These are phyloP conservation scores for Actinernus sp. DNA, from an alignment of 92 coral and sea anemone species.

Conservation along the genomic window DNA sequence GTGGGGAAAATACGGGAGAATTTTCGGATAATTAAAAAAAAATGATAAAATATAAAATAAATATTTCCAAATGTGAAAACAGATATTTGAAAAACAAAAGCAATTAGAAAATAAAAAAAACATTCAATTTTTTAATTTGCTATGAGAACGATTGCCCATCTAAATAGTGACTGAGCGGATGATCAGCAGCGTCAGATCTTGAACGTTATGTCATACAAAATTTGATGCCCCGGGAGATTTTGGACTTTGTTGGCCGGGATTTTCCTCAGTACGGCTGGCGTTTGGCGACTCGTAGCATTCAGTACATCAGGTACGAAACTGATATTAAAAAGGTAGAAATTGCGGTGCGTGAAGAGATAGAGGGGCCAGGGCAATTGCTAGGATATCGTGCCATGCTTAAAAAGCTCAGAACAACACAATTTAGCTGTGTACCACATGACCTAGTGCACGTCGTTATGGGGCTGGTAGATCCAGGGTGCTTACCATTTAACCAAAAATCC, in stretches of 20 bases:
- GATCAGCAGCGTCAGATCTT: conserved; percentile 48
- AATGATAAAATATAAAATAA: no score
- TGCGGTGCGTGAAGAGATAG: conserved; percentile 55
- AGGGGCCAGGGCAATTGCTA: conserved; percentile 64
- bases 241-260: conserved; percentile 63
- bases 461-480: conserved; percentile 58
- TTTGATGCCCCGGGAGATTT: conserved; percentile 32
- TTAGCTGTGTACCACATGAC: conserved; percentile 45
- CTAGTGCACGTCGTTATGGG: conserved; percentile 57
- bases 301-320: conserved; percentile 41
- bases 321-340: conserved; percentile 44
- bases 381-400: conserved; percentile 67
- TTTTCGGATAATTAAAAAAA: no score
- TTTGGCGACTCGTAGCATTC: conserved; percentile 52
- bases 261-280: conserved; percentile 73
- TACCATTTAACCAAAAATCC: no score
- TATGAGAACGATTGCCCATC: not conserved
- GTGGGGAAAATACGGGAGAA: no score
- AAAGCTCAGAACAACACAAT: conserved; percentile 57
- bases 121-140: not conserved
- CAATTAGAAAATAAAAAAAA: no score
- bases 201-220: conserved; percentile 56
- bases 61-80: no score
- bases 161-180: conserved; percentile 52
- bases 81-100: no score